Conservation (phyloP, 1,140 invertebrate genomes). For the Anoplophora glabripennis region DNA sequence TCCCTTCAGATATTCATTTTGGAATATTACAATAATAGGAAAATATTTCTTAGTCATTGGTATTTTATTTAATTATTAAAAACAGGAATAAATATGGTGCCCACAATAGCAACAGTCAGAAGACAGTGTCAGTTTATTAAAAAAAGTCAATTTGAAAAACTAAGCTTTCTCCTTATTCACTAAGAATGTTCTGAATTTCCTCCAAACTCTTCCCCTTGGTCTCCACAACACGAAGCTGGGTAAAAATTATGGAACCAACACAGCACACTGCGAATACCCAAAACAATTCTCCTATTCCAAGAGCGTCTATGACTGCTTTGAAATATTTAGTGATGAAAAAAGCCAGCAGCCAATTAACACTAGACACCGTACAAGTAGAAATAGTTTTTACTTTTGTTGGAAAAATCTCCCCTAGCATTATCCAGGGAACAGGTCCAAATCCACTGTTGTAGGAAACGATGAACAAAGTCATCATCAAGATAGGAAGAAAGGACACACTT, state of each 20-base stretch:
- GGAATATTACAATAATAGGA: no score
- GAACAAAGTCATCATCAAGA: slow-evolving; percentile 31
- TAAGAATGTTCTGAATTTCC: slow-evolving; percentile 22
- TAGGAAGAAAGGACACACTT: slow-evolving; percentile 28
- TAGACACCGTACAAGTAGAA: slow-evolving; percentile 70
- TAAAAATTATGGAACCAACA: slow-evolving; percentile 55
- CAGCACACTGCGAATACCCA: slow-evolving; percentile 75
- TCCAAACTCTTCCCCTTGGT: slow-evolving; percentile 36
- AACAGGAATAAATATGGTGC: no score
- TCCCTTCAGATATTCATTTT: no score
- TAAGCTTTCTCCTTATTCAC: no score
- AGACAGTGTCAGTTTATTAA: no score
- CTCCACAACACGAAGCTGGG: slow-evolving; percentile 49
- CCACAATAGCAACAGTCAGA: no score
- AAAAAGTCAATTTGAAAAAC: no score
- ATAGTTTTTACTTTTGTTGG: slow-evolving; percentile 69
- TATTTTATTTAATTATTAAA: no score
- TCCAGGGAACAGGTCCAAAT: slow-evolving; percentile 79
- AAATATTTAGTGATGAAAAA: slow-evolving; percentile 80
- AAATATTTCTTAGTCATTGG: no score
- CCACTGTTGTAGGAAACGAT: slow-evolving; percentile 50
- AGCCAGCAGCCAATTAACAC: slow-evolving; percentile 72
- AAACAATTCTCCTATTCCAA: slow-evolving; percentile 70
- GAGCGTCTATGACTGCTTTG: slow-evolving; percentile 53
- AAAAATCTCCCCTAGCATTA: slow-evolving; percentile 79